A percentile compares a stretch with the other conserved stretches of the same genome.
Evolutionary conservation across 2,113 vertebrate species (phyloP).

Genomic region (Actenoides hombroni): DNA sequence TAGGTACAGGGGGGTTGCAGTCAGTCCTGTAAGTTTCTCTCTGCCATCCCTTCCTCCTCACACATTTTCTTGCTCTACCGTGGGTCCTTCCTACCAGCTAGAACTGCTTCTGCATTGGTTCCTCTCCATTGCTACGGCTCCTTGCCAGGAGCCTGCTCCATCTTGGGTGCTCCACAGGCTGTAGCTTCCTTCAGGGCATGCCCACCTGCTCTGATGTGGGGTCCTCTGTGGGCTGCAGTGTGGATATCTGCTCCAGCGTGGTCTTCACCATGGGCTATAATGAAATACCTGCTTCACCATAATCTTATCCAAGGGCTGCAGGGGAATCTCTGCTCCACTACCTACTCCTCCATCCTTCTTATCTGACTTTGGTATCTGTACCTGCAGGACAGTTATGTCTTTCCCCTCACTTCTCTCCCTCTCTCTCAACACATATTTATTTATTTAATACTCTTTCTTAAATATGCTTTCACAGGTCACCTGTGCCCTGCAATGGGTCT

Average conservation of each 20-base stretch:
- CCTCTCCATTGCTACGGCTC: background rate
- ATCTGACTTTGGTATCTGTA: background rate
- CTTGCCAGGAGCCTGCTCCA: background rate
- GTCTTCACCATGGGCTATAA: background rate
- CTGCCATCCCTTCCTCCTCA: background rate
- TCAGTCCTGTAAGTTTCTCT: background rate
- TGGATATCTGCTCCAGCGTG: accelerated
- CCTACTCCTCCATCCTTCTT: background rate
- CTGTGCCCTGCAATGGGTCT: background rate
- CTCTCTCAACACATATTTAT: background rate
- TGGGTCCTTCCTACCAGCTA: background rate
- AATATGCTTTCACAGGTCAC: background rate
- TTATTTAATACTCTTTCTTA: background rate
- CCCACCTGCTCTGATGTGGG: background rate
- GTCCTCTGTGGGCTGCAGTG: background rate
- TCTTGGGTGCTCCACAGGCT: background rate
- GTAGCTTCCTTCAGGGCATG: background rate
- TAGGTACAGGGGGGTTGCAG: background rate
- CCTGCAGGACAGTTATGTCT: background rate
- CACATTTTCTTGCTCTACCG: background rate
- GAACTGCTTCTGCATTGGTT: background rate
- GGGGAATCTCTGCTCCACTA: background rate
- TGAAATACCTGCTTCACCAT: accelerated
- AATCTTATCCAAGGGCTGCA: background rate
- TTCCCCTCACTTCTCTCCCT: background rate